Base-by-base conservation (phyloP, 1,140 invertebrate species). In the Archivesica marissinica region DNA sequence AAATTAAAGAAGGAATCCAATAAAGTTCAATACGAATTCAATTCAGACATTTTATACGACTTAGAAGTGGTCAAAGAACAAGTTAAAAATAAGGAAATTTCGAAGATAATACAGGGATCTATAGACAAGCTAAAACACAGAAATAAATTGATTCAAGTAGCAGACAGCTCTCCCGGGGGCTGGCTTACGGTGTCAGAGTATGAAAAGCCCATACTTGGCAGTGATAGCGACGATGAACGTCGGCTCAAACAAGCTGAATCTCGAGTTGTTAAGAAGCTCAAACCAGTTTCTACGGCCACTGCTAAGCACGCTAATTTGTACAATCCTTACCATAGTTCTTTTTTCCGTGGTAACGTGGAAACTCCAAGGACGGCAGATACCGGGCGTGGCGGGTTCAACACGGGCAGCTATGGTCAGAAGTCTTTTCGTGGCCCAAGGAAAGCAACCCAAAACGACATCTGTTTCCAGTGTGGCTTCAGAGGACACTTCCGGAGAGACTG, bases 401-500 rank as follows among this genome's bases (percentile, higher is more conserved):
- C 7, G 23, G 23, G 50, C 17, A 23, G 50, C 15, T 54, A n/a
- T 54, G 50, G 23, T 3, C 23, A 11, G 15, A 54, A 54, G 17
- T 23, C 2, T 23, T 38, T 38, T 28, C 59, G 64, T 68, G 64
- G 30, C 30, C 2, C 13, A 11, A 47, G 68, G 28, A 20, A 4
- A 47, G 41, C 68, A 2, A 6, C 30, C 1, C 33, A 4, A 2
- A 66, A 15, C 6, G 61, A 66, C n/a, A 28, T 66, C 30, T 66
- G 61, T 20, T 66, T 38, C 33, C 33, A 3, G n/a, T 66, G 61
- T 66, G 33, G 61, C 6, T 1, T 20, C n/a, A 6, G 2, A n/a
- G 61, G 61, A 3, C 59, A 61, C 59, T 61, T 61, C 59, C 59
- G 59, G n/a, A n/a, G n/a, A n/a, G n/a, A n/a, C n/a, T n/a, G n/a